A percentile compares a stretch with the other conserved stretches of the same genome.
These are phyloP conservation scores for Watsonalla cultraria DNA, from an alignment of 2,888 invertebrate species.

Conservation along the genomic window DNA sequence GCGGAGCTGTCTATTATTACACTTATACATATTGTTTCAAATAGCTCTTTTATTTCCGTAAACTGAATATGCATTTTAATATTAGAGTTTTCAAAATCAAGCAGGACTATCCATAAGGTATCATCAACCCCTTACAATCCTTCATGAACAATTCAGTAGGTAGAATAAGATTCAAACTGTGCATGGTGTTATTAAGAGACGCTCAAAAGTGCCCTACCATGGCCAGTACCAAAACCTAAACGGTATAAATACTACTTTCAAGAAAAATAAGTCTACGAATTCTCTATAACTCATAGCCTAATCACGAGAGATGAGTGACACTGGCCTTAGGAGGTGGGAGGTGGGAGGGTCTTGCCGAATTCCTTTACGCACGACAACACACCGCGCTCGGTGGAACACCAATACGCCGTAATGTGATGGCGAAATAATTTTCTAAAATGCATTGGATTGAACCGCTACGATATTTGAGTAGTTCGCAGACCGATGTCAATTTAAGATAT, in stretches of 20 bases:
- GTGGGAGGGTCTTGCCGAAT: conserved; percentile 40
- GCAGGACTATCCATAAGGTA: no score
- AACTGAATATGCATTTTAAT: no score
- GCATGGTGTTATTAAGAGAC: no score
- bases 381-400: conserved; percentile 63
- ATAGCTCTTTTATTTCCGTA: not conserved
- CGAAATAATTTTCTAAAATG: conserved; percentile 73
- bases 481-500: conserved; percentile 63
- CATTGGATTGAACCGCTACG: conserved; percentile 52
- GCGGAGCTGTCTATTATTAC: not conserved
- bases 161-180: no score
- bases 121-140: no score
- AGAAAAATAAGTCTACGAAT: not conserved
- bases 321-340: conserved; percentile 28
- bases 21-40: not conserved
- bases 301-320: conserved; percentile 23
- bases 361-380: conserved; percentile 66
- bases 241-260: not conserved
- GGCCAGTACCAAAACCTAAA: not conserved
- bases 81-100: no score
- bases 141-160: no score
- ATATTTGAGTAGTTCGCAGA: conserved; percentile 59
- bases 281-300: conserved; percentile 10
- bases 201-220: no score
- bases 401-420: conserved; percentile 67